Evolutionary conservation across 37 sponge, comb jelly and placozoan species (phyloP).

Genomic region (Haliclona indistincta): DNA sequence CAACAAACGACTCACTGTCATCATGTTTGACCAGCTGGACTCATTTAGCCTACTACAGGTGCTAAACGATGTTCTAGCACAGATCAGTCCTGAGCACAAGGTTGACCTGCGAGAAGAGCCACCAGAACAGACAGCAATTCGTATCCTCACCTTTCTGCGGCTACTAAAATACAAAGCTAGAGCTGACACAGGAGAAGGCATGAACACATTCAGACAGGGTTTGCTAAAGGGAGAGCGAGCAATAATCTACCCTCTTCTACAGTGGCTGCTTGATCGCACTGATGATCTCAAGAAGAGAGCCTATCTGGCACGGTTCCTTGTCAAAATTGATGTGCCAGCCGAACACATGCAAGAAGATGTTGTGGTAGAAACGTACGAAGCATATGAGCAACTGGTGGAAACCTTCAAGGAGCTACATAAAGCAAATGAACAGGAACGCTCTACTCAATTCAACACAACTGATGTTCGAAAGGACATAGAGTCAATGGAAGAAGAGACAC

Average conservation of each 20-base stretch:
- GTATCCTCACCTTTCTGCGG: constrained; percentile 85
- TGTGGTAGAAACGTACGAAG: constrained; percentile 59
- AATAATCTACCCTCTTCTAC: constrained; percentile 77
- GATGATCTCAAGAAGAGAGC: constrained; percentile 88
- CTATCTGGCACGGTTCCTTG: constrained; percentile 86
- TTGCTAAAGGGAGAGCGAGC: constrained; percentile 79
- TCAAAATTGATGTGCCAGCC: constrained; percentile 87
- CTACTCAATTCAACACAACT: constrained; percentile 78
- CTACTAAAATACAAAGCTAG: constrained; percentile 90
- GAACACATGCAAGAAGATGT: constrained; percentile 90
- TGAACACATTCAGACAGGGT: constrained; percentile 78
- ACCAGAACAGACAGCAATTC: constrained; percentile 90
- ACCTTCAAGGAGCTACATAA: constrained; percentile 96
- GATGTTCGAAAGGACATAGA: constrained; percentile 93
- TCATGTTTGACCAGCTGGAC: constrained; percentile 92
- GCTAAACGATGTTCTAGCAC: constrained; percentile 94
- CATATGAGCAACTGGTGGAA: constrained; percentile 75
- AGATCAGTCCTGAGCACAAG: constrained; percentile 88
- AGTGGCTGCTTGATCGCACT: constrained; percentile 75
- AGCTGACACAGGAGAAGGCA: constrained; percentile 41
- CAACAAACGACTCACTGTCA: constrained; percentile 70
- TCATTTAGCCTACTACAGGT: constrained; percentile 87
- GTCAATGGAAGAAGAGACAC: constrained; percentile 98
- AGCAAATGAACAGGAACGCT: constrained; percentile 72
- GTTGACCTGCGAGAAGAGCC: constrained; percentile 94